Evolutionary conservation across 2,113 vertebrate genomes (phyloP).

Genomic region (Rhynchomys soricoides): DNA sequence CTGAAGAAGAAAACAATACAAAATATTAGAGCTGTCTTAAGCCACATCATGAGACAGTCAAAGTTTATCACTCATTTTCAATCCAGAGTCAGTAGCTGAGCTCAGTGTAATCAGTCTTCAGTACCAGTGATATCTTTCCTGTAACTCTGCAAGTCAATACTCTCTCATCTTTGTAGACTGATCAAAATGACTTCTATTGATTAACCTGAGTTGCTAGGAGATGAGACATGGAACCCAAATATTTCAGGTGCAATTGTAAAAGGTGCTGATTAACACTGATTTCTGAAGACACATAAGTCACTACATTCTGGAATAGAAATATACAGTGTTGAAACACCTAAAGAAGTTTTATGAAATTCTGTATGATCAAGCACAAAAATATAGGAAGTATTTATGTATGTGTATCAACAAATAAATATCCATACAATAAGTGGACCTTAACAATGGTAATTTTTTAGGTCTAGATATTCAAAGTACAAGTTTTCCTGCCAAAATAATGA

Average conservation of each 20-base stretch:
- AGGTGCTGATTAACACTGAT: slow-evolving; percentile 25
- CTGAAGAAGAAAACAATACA: slow-evolving; percentile 44
- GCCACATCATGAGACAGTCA: background rate
- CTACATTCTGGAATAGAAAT: background rate
- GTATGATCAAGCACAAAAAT: background rate
- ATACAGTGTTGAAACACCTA: slow-evolving; percentile 19
- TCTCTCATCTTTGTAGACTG: slow-evolving; percentile 5
- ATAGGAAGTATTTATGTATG: background rate
- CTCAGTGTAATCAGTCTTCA: background rate
- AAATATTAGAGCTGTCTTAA: slow-evolving; percentile 38
- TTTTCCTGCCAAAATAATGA: slow-evolving; percentile 3
- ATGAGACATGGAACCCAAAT: slow-evolving; percentile 51
- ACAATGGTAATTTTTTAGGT: background rate
- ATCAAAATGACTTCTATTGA: slow-evolving; percentile 18
- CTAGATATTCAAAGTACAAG: background rate
- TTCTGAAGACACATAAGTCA: slow-evolving; percentile 55
- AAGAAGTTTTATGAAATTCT: slow-evolving; percentile 28
- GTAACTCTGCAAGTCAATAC: background rate
- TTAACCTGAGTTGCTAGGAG: slow-evolving; percentile 20
- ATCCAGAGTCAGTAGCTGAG: background rate
- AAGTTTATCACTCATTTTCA: slow-evolving; percentile 36
- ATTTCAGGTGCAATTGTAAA: slow-evolving; percentile 27
- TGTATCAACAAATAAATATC: background rate
- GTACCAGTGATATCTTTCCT: slow-evolving; percentile 17
- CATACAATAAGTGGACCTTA: slow-evolving; percentile 27